Base-by-base conservation (phyloP, 1,140 invertebrate species). In the Eurytemora carolleeae region DNA sequence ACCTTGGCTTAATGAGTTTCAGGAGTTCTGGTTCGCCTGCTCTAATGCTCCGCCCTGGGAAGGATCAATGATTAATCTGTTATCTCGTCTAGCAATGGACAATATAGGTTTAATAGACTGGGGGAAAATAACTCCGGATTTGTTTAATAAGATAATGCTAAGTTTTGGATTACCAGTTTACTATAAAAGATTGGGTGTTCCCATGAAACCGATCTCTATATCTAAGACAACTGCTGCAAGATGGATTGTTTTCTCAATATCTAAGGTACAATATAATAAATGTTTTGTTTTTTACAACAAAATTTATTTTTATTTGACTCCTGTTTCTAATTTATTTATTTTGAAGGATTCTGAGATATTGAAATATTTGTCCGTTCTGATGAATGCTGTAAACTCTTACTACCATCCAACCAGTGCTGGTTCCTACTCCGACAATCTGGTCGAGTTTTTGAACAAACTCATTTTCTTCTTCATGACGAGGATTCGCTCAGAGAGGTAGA, bases 61-160 rank as follows among this genome's bases (percentile, higher is more conserved):
- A n/a, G n/a, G n/a, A n/a, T n/a, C n/a, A 63, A 74, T 91, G 65
- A 78, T 87, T 70, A 75, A 74, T 62, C 70, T 91, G 31, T 82
- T 92, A 69, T 76, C 84, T 1, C 77, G 79, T 63, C 70, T 91
- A 3, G 82, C 87, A 1, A 74, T 74, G 62, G 74, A 80, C 64
- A 87, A 85, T 70, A 81, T 88, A 61, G 89, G 89, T 0, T 81
- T 82, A 52, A 82, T 95, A 58, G 81, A 95, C 67, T 96, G 89
- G 88, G 80, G 82, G 63, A 83, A 84, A 0, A 78, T 87, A 68
- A 76, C 88, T 26, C 81, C 85, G 0, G 73, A 81, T 62, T 85
- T 95, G 74, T 93, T 89, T 69, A 82, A 81, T 2, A 77, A 82
- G 65, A 81, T 94, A 66, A 70, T 88, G 52, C 76, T 82, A 57